Conservation (phyloP, 1,140 invertebrate genomes). For the Cherax quadricarinatus region DNA sequence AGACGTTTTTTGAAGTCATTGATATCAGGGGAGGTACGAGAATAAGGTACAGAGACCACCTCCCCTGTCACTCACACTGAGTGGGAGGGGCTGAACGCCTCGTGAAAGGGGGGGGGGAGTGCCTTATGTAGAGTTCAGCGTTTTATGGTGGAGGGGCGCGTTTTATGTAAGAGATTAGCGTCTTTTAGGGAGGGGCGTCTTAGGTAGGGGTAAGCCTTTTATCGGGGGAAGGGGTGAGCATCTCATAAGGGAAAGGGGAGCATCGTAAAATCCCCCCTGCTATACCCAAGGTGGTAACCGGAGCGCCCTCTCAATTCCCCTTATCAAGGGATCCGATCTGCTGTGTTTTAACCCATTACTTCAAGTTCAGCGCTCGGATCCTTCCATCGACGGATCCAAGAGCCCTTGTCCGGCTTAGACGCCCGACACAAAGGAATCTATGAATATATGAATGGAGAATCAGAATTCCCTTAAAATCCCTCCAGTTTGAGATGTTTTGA, state of each 20-base stretch:
- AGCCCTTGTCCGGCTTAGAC: conserved; percentile 65
- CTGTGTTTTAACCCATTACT: conserved; percentile 70
- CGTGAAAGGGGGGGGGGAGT: no score
- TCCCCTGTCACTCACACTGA: no score
- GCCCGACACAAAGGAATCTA: conserved; percentile 62
- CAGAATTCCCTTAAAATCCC: conserved; percentile 57
- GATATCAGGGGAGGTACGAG: background rate
- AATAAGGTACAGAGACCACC: no score
- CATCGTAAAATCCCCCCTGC: no score
- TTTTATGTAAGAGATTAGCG: no score
- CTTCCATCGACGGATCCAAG: conserved; percentile 65
- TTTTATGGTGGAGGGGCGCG: no score
- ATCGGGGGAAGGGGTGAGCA: no score
- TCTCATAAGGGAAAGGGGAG: no score
- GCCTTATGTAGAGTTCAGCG: no score
- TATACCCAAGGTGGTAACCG: conserved; percentile 34
- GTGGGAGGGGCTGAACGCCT: no score
- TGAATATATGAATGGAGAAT: conserved; percentile 69
- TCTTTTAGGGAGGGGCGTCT: no score
- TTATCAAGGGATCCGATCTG: conserved; percentile 67
- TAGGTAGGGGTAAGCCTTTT: no score
- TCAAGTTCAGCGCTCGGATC: conserved; percentile 53
- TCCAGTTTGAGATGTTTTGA: conserved; percentile 66
- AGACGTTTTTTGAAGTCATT: background rate
- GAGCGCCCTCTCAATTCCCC: conserved; percentile 62